phyloP scores from a whole-genome alignment of 1,140 invertebrate genomes.

The Pseudomyrmex gracilis region DNA sequence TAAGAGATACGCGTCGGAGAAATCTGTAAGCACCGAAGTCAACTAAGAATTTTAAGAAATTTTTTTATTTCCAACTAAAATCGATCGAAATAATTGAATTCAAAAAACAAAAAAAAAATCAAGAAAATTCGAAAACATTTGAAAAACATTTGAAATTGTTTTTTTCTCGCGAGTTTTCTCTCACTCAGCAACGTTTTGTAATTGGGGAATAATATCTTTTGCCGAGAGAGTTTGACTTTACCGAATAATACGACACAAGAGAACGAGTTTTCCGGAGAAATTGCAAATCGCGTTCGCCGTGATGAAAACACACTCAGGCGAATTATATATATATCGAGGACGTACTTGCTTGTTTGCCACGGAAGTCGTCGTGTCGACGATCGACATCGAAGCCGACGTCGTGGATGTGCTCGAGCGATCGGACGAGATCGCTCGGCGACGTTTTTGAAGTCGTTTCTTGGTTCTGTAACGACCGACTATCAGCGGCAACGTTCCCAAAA shows the following conservation, averaged over 20 bases:
- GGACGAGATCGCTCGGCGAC: constrained; percentile 77
- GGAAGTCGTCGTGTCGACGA: constrained; percentile 30
- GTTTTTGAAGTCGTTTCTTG: constrained; percentile 74
- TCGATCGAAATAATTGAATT: too few species aligned
- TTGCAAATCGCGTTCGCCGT: neutral
- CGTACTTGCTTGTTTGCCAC: constrained; percentile 67
- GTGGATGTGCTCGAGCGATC: constrained; percentile 77
- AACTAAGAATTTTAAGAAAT: too few species aligned
- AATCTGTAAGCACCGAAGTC: too few species aligned
- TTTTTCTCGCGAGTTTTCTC: neutral
- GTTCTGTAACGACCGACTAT: constrained; percentile 83
- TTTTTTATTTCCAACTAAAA: too few species aligned
- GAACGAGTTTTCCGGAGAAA: constrained; percentile 31
- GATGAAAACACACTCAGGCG: neutral
- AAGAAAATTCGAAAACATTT: neutral
- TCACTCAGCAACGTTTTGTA: too few species aligned
- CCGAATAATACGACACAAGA: neutral
- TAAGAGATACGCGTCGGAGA: too few species aligned
- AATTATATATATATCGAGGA: neutral
- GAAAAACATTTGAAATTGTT: neutral
- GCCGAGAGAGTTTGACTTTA: neutral
- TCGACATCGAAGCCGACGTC: constrained; percentile 73
- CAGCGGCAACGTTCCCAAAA: constrained; percentile 86
- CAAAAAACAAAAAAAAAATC: too few species aligned
- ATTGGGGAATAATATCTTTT: too few species aligned